Evolutionary conservation across 2,797 vertebrate genomes (phyloP).

Genomic region (Pseudomugil gertrudae): DNA sequence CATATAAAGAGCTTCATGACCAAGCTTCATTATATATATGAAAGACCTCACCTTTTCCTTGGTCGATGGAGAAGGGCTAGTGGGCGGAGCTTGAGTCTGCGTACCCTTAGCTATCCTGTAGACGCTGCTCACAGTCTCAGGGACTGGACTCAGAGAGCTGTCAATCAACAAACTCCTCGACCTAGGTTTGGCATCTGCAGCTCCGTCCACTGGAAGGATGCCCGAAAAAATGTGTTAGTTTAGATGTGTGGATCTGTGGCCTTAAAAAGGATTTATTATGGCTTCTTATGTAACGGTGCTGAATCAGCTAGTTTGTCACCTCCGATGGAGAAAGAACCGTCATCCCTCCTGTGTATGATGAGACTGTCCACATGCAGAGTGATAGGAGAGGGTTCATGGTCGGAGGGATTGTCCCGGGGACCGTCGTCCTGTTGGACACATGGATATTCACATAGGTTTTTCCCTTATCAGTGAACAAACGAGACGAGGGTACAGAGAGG

Average conservation of each 20-base stretch:
- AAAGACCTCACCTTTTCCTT: slow-evolving; percentile 84
- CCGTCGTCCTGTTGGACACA: slow-evolving; percentile 96
- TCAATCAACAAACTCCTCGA: slow-evolving; percentile 49
- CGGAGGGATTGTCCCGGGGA: slow-evolving; percentile 81
- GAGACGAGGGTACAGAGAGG: too few species aligned
- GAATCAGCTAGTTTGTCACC: slow-evolving; percentile 75
- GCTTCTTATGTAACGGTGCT: slow-evolving; percentile 34
- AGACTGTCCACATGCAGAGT: slow-evolving; percentile 90
- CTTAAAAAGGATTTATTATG: slow-evolving; percentile 22
- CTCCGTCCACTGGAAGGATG: slow-evolving; percentile 52
- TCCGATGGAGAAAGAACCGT: slow-evolving; percentile 92
- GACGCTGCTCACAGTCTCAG: slow-evolving; percentile 57
- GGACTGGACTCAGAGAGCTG: slow-evolving; percentile 54
- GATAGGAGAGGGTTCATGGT: slow-evolving; percentile 83
- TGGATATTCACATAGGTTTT: too few species aligned
- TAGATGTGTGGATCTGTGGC: slow-evolving; percentile 24
- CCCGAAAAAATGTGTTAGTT: slow-evolving; percentile 4
- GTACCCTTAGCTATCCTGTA: slow-evolving; percentile 66
- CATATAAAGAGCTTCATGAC: too few species aligned
- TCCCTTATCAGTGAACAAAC: too few species aligned
- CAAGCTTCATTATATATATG: too few species aligned
- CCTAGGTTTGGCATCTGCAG: slow-evolving; percentile 56
- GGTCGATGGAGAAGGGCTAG: slow-evolving; percentile 60
- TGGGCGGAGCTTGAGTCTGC: slow-evolving; percentile 82
- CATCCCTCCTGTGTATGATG: slow-evolving; percentile 88